Conservation (phyloP, 2,113 vertebrate genomes). For the Tetrao urogallus region DNA sequence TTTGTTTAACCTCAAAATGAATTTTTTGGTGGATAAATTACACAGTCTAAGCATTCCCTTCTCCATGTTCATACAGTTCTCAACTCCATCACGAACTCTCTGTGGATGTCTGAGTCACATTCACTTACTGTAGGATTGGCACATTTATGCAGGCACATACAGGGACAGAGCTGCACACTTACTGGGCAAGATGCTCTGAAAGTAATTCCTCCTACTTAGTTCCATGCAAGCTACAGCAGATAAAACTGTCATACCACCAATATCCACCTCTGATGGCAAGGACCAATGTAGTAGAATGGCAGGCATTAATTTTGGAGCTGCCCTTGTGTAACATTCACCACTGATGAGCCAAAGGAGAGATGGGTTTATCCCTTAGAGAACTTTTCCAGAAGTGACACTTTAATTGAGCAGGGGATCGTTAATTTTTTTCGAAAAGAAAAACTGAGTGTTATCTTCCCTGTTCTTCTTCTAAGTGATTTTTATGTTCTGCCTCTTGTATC, state of each 20-base stretch:
- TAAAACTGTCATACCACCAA: background rate
- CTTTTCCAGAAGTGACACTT: background rate
- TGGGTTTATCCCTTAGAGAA: background rate
- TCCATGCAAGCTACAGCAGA: background rate
- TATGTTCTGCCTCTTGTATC: conserved; percentile 1
- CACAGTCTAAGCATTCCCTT: background rate
- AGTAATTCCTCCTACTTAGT: background rate
- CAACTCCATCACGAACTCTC: background rate
- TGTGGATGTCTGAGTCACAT: background rate
- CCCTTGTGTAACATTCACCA: background rate
- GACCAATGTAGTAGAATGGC: background rate
- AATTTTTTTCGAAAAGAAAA: background rate
- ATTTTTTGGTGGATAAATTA: background rate
- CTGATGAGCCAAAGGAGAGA: background rate
- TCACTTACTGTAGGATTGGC: background rate
- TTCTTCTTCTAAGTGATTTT: background rate
- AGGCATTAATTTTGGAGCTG: background rate
- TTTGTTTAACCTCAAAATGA: background rate
- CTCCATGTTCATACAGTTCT: fast-evolving
- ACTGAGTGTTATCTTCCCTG: background rate
- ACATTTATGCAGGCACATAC: fast-evolving
- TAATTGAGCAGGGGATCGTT: background rate
- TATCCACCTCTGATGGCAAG: background rate
- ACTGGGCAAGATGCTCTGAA: background rate
- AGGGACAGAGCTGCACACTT: background rate